These are phyloP conservation scores for Oopsacas minuta DNA, from an alignment of 37 sponge, comb jelly and placozoan species.

Conservation along the genomic window DNA sequence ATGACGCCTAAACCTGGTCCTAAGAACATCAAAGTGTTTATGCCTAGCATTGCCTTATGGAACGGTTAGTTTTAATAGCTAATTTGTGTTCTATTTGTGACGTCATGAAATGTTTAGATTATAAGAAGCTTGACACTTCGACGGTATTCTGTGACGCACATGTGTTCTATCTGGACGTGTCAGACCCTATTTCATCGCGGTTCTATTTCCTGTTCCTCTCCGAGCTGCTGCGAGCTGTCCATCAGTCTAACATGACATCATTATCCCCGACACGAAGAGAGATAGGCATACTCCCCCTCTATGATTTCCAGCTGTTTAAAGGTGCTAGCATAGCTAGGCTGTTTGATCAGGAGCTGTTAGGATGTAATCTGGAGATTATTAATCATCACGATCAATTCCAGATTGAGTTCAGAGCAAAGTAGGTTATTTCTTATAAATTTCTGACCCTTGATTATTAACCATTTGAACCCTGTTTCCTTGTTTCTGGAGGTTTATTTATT, in stretches of 20 bases:
- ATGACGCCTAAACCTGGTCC: not conserved
- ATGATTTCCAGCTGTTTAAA: not conserved
- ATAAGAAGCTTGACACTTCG: not conserved
- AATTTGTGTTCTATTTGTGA: not conserved
- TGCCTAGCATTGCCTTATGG: not conserved
- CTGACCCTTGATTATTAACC: too few relatives aligned
- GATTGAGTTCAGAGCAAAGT: constrained; percentile 8
- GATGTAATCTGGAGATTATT: not conserved
- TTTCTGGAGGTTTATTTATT: too few relatives aligned
- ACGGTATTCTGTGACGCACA: constrained; percentile 13
- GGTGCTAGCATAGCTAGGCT: not conserved
- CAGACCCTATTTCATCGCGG: not conserved
- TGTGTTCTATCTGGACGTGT: not conserved
- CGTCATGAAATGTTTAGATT: not conserved
- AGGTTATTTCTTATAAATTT: too few relatives aligned
- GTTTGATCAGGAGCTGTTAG: not conserved
- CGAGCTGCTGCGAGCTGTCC: not conserved
- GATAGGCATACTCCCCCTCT: not conserved
- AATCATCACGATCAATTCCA: not conserved
- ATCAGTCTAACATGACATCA: not conserved
- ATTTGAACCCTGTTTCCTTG: too few relatives aligned
- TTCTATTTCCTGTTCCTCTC: not conserved
- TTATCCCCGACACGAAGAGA: not conserved
- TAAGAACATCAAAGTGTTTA: not conserved
- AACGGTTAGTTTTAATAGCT: not conserved